Percentiles rank a stretch among this genome's conserved stretches.
Conservation (phyloP, 2,797 vertebrate genomes). For the Cuniculus paca region DNA sequence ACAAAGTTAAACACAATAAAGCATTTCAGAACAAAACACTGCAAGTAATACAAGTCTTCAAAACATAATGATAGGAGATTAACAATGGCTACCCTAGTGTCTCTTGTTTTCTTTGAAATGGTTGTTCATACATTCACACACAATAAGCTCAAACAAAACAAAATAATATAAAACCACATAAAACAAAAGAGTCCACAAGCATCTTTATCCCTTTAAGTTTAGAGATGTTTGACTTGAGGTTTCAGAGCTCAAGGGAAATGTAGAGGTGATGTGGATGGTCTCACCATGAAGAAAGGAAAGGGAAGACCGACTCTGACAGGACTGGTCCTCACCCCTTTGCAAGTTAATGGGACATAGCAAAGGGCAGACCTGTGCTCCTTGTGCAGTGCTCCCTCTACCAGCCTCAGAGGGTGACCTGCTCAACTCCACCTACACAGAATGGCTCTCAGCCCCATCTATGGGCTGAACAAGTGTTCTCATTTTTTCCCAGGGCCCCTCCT, state of each 20-base stretch:
- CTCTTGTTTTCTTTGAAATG: too few species aligned
- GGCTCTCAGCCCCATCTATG: not conserved
- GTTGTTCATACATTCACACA: too few species aligned
- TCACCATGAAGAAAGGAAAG: not conserved
- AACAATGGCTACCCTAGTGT: too few species aligned
- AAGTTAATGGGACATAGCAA: not conserved
- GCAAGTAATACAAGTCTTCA: too few species aligned
- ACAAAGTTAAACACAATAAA: too few species aligned
- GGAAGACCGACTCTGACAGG: not conserved
- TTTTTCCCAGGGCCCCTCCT: not conserved
- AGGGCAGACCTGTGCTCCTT: rapidly evolving
- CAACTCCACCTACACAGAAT: too few species aligned
- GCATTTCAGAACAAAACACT: too few species aligned
- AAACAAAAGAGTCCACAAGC: too few species aligned
- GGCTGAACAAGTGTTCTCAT: not conserved
- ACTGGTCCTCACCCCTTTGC: rapidly evolving
- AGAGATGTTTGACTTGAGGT: not conserved
- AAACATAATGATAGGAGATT: too few species aligned
- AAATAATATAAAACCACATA: too few species aligned
- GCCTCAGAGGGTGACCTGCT: not conserved
- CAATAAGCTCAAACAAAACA: too few species aligned
- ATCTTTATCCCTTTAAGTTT: not conserved
- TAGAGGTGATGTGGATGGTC: not conserved
- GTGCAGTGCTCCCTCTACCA: not conserved
- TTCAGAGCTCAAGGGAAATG: not conserved